Evolutionary conservation across 2,113 vertebrate species (phyloP).

Genomic region (Dascyllus trimaculatus): DNA sequence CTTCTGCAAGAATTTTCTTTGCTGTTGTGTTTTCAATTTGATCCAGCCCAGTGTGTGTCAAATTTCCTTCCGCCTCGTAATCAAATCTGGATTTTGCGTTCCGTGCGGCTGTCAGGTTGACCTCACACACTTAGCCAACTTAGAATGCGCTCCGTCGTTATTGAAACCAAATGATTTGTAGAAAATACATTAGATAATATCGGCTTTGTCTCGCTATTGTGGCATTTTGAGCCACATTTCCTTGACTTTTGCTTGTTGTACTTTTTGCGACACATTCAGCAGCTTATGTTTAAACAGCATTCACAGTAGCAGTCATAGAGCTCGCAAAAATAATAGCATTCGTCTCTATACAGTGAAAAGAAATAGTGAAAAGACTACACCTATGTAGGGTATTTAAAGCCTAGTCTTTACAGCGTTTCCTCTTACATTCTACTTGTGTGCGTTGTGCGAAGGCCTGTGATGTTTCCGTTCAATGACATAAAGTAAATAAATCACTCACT

Average conservation of each 20-base stretch:
- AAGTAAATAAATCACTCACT: background rate
- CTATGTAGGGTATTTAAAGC: no score
- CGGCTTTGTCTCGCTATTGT: background rate
- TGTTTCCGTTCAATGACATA: background rate
- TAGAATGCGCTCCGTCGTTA: background rate
- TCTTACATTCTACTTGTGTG: background rate
- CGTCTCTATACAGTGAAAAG: no score
- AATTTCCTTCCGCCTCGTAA: background rate
- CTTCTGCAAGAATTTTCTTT: background rate
- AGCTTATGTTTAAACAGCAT: no score
- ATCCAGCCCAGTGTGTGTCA: background rate
- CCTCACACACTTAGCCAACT: background rate
- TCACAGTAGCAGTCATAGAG: no score
- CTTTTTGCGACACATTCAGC: no score
- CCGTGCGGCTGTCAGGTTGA: no score
- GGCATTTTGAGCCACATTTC: background rate
- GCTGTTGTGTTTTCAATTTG: background rate
- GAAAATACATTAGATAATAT: background rate
- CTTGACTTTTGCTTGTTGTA: no score
- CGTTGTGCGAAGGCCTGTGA: background rate
- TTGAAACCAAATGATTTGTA: background rate
- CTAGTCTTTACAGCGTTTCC: conserved; percentile 2
- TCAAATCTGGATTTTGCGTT: background rate
- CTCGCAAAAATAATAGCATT: no score
- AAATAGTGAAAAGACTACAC: no score